A percentile compares a stretch with the other conserved stretches of the same genome.
phyloP scores from a whole-genome alignment of 1,140 invertebrate species.

The Globodera rostochiensis region DNA sequence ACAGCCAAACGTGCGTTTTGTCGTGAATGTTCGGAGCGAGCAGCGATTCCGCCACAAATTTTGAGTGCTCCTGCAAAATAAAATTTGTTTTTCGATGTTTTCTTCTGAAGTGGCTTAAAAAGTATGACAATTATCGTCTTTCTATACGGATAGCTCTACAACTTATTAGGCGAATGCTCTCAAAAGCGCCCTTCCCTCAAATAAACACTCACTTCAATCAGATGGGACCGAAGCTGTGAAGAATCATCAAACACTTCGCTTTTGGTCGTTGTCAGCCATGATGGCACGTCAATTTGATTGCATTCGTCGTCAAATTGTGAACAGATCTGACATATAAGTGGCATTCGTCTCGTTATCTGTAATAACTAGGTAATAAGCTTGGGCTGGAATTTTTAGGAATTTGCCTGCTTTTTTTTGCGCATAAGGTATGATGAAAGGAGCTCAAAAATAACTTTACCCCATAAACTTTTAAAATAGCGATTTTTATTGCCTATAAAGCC shows the following conservation, averaged over 20 bases:
- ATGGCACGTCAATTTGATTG: background rate
- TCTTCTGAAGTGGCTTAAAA: background rate
- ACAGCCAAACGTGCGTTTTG: conserved; percentile 33
- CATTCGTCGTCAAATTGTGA: background rate
- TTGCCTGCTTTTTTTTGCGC: too few species aligned
- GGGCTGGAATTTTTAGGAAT: too few species aligned
- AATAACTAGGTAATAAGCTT: background rate
- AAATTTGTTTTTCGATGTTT: background rate
- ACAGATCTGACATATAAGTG: background rate
- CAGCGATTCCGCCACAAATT: conserved; percentile 18
- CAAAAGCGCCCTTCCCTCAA: too few species aligned
- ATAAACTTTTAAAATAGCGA: too few species aligned
- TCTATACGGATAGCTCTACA: too few species aligned
- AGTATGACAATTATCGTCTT: too few species aligned
- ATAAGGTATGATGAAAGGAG: too few species aligned
- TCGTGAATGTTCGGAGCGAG: conserved; percentile 22
- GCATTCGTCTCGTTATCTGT: background rate
- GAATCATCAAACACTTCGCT: background rate
- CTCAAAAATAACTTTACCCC: too few species aligned
- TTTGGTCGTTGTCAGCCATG: background rate
- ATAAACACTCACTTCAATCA: background rate
- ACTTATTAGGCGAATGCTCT: too few species aligned
- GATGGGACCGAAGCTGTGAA: background rate
- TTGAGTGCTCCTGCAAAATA: conserved; percentile 26
- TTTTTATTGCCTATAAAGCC: too few species aligned